A percentile compares a stretch with the other conserved stretches of the same genome.
phyloP scores from a whole-genome alignment of 2,797 vertebrate genomes.

The Sitta carolinensis region DNA sequence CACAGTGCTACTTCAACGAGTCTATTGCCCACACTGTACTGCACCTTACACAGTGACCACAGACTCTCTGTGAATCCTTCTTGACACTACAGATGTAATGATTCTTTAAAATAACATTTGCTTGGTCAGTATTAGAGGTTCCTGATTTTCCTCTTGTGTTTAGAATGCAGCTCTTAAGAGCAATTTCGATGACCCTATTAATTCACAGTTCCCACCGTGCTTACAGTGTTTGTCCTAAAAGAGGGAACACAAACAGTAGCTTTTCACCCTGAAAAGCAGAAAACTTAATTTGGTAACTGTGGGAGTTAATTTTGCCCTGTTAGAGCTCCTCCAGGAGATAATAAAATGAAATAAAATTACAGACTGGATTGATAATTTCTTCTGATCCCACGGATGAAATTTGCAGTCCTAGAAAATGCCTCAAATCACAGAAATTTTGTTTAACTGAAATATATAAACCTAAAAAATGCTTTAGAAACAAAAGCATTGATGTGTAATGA shows the following conservation, averaged over 20 bases:
- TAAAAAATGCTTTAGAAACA: not conserved
- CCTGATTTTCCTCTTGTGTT: not conserved
- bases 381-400: not conserved
- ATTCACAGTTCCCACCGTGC: not conserved
- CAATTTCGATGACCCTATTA: not conserved
- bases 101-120: not conserved
- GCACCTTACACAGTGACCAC: not conserved
- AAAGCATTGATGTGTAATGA: not conserved
- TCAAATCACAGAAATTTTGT: not conserved
- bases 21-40: not conserved
- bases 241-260: not conserved
- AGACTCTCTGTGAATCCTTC: not conserved
- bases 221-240: not conserved
- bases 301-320: not conserved
- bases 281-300: not conserved
- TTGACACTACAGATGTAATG: not conserved
- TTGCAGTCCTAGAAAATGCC: not conserved
- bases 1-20: not conserved
- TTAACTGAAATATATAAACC: not conserved
- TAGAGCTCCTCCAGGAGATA: not conserved
- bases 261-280: conserved; percentile 6
- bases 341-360: conserved; percentile 2
- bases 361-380: not conserved
- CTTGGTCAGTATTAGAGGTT: not conserved
- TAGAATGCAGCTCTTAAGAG: not conserved